Conservation (phyloP, 1,140 invertebrate genomes). For the Telenomus remus region DNA sequence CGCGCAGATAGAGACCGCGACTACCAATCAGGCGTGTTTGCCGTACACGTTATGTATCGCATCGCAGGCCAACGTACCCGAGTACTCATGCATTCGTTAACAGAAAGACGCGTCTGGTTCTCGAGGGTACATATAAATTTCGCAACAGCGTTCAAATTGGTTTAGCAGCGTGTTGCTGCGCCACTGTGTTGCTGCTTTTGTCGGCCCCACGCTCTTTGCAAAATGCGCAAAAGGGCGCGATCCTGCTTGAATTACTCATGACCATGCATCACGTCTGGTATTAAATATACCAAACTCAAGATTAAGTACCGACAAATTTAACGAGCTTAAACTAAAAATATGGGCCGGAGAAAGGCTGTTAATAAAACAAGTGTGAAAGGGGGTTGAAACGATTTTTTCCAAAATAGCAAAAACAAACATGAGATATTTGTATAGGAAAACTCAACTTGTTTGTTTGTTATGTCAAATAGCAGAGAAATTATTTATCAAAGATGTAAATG, state of each 20-base stretch:
- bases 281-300: no score
- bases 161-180: conserved; percentile 12
- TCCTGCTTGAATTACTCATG: conserved; percentile 16
- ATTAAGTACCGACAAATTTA: no score
- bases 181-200: no score
- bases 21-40: conserved; percentile 43
- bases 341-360: no score
- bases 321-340: no score
- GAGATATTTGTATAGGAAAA: no score
- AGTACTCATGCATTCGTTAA: conserved; percentile 51
- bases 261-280: conserved; percentile 6
- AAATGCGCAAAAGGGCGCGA: conserved; percentile 28
- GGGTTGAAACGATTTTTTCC: no score
- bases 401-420: no score
- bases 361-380: no score
- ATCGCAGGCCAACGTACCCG: conserved; percentile 7
- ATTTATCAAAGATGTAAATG: no score
- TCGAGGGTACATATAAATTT: conserved; percentile 40
- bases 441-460: no score
- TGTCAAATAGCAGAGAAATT: no score
- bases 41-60: conserved; percentile 22
- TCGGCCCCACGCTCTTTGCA: conserved; percentile 7
- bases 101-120: conserved; percentile 31
- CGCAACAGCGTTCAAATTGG: conserved; percentile 32
- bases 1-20: conserved; percentile 19